Base-by-base conservation (phyloP, 2,797 vertebrate species). In the Crocodylus rhombifer region DNA sequence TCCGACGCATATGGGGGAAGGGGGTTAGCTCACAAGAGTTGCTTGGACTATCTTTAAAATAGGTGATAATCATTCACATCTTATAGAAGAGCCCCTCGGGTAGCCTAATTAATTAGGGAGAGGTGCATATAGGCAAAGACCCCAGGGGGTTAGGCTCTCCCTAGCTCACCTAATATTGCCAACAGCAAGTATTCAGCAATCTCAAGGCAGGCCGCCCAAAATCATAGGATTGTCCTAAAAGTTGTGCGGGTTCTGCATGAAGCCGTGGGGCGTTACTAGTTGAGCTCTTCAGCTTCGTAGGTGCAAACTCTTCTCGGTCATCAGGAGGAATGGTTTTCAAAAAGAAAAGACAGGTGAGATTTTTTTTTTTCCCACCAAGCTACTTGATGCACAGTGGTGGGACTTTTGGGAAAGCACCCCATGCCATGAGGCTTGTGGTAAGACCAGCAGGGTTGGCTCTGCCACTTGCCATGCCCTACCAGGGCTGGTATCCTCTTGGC, bases 231-330 rank as follows among this genome's bases (percentile, higher is more conserved):
- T 80, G 80, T 87, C 91, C 88, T 69, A 88, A 69, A 61, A 80
- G 76, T 33, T 9, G 81, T 81, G 64, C 30, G 76, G 92, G 84
- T 90, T 93, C 14, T 42, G 0, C 88, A 55, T 91, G 93, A 85
- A 88, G 89, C 77, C 20, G 9, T 84, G 76, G 86, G 60, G 25
- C 16, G 84, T 87, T 67, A 92, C 93, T 92, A 76, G 82, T 86
- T 84, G 82, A 76, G n/a, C 64, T 84, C 16, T 80, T 67, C 57
- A 5, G 2, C n/a, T 42, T 92, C 90, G 80, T 30, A 94, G 7
- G 4, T 73, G 33, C 67, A 56, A 96, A 62, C 33, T 92, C n/a
- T 30, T 65, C 28, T 65, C 64, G 16, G 13, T n/a, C n/a, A 65
- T 28, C 16, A 65, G 64, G 64, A 65, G n/a, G n/a, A 51, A 51